Evolutionary conservation across 2,113 vertebrate genomes (phyloP), one percentile per base, ranked within the genome.

Genomic region (Phylloscopus trochilus): DNA sequence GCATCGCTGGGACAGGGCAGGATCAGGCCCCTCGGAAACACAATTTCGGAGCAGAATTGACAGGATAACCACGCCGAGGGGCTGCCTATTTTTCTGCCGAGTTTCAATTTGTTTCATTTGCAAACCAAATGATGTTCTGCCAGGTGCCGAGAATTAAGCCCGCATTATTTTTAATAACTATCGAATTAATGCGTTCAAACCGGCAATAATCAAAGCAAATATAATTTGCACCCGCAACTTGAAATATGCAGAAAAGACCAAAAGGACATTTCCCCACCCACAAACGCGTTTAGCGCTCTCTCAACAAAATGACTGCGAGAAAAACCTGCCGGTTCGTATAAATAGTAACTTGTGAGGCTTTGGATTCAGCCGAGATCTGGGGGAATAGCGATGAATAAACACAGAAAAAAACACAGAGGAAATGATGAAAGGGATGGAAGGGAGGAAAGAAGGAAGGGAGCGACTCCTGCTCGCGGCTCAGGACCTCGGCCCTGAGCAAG

Each of bases 111-210:
- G 85, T 73, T 83, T 51, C 79, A 53, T 92, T 95, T 95, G 94
- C 80, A 92, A 92, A 77, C 27, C 94, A 83, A 95, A 87, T 58
- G 37, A 8, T 15, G 0, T 39, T 90, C 63, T 90, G 90, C 94
- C 94, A 82, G 92, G 96, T 93, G 92, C 91, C 12, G 78, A 62
- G 90, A 90, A 93, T 92, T 79, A 79, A 87, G 67, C 60, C 75
- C 53, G 33, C 73, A 5, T 88, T 74, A 44, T 93, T 95, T 93
- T 94, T 89, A 92, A 92, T 80, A 95, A 90, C 67, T 35, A 33
- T 13, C 51, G 33, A 80, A 94, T 93, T 35, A 41, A 83, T 44
- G 83, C 82, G 1, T 76, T 85, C 88, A 11, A 67, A 76, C 23
- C 6, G 76, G 52, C 8, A 33, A 90, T 69, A 76, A 92, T 59